Conservation (phyloP, 2,113 vertebrate genomes). For the Symphodus melops region DNA sequence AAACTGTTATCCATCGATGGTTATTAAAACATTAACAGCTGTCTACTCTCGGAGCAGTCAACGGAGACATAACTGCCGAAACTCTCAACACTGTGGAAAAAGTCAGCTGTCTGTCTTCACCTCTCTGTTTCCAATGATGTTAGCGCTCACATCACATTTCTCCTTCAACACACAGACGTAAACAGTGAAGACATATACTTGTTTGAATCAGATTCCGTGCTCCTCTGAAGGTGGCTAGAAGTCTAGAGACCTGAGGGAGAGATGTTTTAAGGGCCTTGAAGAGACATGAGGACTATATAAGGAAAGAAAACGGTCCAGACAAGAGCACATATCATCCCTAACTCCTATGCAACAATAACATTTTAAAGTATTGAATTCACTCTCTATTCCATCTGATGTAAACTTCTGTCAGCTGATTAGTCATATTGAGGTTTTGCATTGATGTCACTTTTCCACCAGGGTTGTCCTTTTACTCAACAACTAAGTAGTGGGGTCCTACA, state of each 20-base stretch:
- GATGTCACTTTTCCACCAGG: too few relatives aligned
- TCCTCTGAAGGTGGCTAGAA: not conserved
- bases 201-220: conserved; percentile 39
- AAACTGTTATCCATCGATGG: conserved; percentile 9
- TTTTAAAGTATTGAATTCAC: not conserved
- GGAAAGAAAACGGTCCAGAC: not conserved
- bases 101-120: conserved; percentile 50
- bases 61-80: conserved; percentile 29
- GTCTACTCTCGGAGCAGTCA: conserved; percentile 57
- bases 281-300: conserved; percentile 4
- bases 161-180: conserved; percentile 30
- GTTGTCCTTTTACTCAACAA: too few relatives aligned
- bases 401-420: not conserved
- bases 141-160: conserved; percentile 30
- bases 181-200: conserved; percentile 25
- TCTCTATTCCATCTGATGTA: not conserved
- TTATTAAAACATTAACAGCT: conserved; percentile 66
- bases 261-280: conserved; percentile 7
- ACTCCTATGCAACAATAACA: not conserved
- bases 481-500: too few relatives aligned
- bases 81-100: conserved; percentile 21
- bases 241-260: not conserved
- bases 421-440: too few relatives aligned
- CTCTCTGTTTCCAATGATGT: conserved; percentile 21
- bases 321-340: not conserved